Evolutionary conservation across 2,113 vertebrate genomes (phyloP).

Genomic region (Oryzias javanicus): DNA sequence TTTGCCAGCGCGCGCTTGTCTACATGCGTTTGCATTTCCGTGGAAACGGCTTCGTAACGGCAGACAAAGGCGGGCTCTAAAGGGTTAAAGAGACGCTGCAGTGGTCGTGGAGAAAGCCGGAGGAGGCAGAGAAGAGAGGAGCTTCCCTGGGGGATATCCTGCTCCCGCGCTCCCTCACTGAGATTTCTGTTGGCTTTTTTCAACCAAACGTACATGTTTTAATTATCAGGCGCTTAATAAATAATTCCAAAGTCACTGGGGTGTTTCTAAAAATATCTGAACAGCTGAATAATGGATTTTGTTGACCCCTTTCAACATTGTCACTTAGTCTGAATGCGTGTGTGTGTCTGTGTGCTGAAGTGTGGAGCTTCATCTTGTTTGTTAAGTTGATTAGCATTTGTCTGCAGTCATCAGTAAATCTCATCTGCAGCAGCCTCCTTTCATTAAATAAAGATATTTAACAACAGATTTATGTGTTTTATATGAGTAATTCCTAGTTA

Average conservation of each 20-base stretch:
- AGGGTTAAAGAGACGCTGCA: slow-evolving; percentile 50
- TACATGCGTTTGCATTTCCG: slow-evolving; percentile 16
- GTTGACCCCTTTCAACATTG: slow-evolving; percentile 64
- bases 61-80: neutral
- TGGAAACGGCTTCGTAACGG: slow-evolving; percentile 34
- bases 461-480: too few species aligned
- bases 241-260: slow-evolving; percentile 70
- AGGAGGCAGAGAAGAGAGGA: slow-evolving; percentile 28
- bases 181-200: slow-evolving; percentile 62
- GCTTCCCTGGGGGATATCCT: slow-evolving; percentile 53
- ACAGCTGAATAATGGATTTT: slow-evolving; percentile 65
- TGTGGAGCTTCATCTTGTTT: too few species aligned
- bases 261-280: slow-evolving; percentile 67
- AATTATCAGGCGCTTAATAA: slow-evolving; percentile 72
- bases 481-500: too few species aligned
- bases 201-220: slow-evolving; percentile 70
- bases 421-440: too few species aligned
- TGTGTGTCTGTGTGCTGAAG: neutral
- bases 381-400: too few species aligned
- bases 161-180: slow-evolving; percentile 29
- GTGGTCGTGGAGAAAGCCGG: slow-evolving; percentile 44
- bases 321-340: slow-evolving; percentile 26
- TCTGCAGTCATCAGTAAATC: too few species aligned
- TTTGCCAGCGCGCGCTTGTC: slow-evolving; percentile 8
- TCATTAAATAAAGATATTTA: too few species aligned